These are phyloP conservation scores for Tinea pellionella DNA, from an alignment of 2,888 invertebrate genomes.

Conservation along the genomic window DNA sequence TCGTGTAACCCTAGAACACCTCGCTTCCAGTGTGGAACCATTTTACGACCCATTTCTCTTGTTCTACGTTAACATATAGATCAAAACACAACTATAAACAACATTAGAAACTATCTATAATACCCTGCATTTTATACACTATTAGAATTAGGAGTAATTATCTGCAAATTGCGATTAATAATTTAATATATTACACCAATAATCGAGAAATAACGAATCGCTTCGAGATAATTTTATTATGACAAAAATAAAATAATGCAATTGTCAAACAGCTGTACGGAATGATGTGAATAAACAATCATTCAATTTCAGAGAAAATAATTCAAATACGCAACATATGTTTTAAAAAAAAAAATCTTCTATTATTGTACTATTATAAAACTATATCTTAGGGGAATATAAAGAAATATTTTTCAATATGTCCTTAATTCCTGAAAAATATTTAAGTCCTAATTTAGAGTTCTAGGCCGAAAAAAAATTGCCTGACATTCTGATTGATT, in stretches of 20 bases:
- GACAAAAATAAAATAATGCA: constrained; percentile 38
- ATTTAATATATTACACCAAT: not conserved
- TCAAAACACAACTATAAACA: constrained; percentile 28
- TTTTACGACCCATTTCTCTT: constrained; percentile 29
- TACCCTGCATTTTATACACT: constrained; percentile 25
- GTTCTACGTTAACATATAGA: constrained; percentile 37
- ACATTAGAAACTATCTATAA: constrained; percentile 42
- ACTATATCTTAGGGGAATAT: too few relatives aligned
- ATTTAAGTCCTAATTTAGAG: too few relatives aligned
- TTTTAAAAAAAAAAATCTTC: too few relatives aligned
- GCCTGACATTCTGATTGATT: too few relatives aligned
- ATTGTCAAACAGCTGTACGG: constrained; percentile 51
- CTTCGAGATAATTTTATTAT: not conserved
- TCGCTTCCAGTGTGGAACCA: constrained; percentile 44
- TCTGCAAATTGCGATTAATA: not conserved
- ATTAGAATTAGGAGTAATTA: not conserved
- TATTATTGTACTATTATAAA: too few relatives aligned
- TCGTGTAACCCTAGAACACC: constrained; percentile 47
- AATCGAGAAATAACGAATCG: constrained; percentile 22
- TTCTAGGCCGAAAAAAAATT: too few relatives aligned
- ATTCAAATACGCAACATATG: too few relatives aligned
- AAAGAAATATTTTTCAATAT: too few relatives aligned
- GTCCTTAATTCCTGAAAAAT: too few relatives aligned
- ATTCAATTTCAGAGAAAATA: not conserved
- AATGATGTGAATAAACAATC: not conserved